Conservation (phyloP, 2,113 vertebrate genomes). For the Coptodon bakossiorum region DNA sequence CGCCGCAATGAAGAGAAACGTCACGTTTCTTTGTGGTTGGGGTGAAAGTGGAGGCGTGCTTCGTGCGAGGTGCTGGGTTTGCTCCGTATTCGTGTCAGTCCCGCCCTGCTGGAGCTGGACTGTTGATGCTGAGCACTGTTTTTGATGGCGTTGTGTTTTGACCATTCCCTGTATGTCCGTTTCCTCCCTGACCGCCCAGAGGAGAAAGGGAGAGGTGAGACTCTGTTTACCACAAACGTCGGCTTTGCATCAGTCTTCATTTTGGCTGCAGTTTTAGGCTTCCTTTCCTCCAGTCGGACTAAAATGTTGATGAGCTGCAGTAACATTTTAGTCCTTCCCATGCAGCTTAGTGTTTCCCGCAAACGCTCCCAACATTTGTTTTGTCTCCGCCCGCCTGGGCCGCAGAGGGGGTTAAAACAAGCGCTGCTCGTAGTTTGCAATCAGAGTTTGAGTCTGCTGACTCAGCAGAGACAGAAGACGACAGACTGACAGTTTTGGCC, state of each 20-base stretch:
- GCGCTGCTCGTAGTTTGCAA: neutral
- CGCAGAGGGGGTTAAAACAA: neutral
- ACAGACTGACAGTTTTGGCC: neutral
- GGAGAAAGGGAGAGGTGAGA: slow-evolving; percentile 66
- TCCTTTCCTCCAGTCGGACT: slow-evolving; percentile 12
- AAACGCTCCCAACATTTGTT: neutral
- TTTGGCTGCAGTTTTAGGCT: slow-evolving; percentile 42
- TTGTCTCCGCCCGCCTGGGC: neutral
- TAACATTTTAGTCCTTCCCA: slow-evolving; percentile 48
- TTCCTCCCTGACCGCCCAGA: slow-evolving; percentile 50
- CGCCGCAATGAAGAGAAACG: accelerated
- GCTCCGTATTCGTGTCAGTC: neutral
- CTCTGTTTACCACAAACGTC: slow-evolving; percentile 17
- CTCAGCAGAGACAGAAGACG: neutral
- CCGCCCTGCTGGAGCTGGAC: neutral
- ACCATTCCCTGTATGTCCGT: slow-evolving; percentile 56
- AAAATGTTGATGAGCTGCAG: slow-evolving; percentile 33
- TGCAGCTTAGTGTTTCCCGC: neutral
- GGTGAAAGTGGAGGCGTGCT: accelerated
- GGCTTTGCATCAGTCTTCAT: slow-evolving; percentile 49
- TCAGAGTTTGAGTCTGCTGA: neutral
- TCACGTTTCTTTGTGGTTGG: neutral
- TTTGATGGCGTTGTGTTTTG: slow-evolving; percentile 49
- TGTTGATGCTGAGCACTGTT: neutral
- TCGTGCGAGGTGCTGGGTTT: accelerated